Conservation (phyloP, 53 echinoderm and acorn worm genomes). For the Holothuria scabra region DNA sequence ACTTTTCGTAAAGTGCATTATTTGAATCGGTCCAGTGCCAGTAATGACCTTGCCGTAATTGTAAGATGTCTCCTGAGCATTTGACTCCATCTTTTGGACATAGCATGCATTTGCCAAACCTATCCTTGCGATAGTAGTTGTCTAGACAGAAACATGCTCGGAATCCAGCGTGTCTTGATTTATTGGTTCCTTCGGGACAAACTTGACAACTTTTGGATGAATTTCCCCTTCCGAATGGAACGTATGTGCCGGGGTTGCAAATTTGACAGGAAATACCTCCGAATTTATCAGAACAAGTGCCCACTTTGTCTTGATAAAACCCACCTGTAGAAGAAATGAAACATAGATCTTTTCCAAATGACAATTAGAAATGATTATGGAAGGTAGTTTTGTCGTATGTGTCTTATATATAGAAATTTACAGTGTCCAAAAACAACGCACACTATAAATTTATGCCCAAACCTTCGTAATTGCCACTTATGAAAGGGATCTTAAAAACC, state of each 20-base stretch:
- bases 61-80: constrained; percentile 42
- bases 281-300: neutral
- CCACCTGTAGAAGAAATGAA: constrained; percentile 34
- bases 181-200: constrained; percentile 64
- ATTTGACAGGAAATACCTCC: neutral
- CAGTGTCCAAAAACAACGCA: too few species aligned
- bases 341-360: too few species aligned
- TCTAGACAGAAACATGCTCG: constrained; percentile 61
- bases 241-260: neutral
- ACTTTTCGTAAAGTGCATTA: too few species aligned
- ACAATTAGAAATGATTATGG: too few species aligned
- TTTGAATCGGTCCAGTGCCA: too few species aligned
- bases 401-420: too few species aligned
- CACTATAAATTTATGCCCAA: too few species aligned
- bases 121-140: constrained; percentile 50
- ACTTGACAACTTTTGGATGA: constrained; percentile 50
- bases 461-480: too few species aligned
- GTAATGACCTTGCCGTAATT: too few species aligned
- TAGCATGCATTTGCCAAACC: constrained; percentile 51
- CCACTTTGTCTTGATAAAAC: constrained; percentile 55
- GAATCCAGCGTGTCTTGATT: constrained; percentile 32
- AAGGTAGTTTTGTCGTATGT: too few species aligned
- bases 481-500: too few species aligned
- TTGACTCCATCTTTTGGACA: constrained; percentile 53
- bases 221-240: constrained; percentile 41